phyloP scores from a whole-genome alignment of 1,140 invertebrate species.

The Drosophila watanabei region DNA sequence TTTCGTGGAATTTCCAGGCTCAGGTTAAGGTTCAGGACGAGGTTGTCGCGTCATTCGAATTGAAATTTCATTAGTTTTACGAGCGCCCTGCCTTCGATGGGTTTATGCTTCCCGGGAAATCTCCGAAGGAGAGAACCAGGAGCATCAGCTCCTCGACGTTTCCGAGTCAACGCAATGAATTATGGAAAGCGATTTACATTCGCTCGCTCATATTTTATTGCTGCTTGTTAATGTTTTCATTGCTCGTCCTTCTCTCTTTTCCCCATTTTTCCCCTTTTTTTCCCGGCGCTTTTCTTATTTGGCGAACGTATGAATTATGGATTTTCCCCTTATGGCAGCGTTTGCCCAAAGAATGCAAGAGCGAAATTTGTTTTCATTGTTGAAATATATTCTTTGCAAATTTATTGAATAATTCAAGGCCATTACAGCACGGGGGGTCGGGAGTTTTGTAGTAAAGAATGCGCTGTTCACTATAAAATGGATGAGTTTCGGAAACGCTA shows the following conservation, averaged over 20 bases:
- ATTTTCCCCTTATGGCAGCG: slow-evolving; percentile 73
- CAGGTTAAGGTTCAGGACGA: slow-evolving; percentile 2
- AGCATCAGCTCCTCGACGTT: slow-evolving; percentile 9
- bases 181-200: slow-evolving; percentile 81
- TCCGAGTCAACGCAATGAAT: slow-evolving; percentile 66
- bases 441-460: slow-evolving; percentile 2
- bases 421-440: neutral
- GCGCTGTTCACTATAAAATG: slow-evolving; percentile 16
- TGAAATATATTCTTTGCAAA: slow-evolving; percentile 59
- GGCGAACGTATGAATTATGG: slow-evolving; percentile 80
- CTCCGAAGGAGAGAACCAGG: slow-evolving; percentile 10
- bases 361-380: slow-evolving; percentile 72
- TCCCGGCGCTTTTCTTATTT: slow-evolving; percentile 62
- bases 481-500: slow-evolving; percentile 5
- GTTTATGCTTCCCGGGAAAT: slow-evolving; percentile 70
- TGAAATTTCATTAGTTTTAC: slow-evolving; percentile 84
- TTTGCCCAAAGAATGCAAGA: slow-evolving; percentile 55
- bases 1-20: slow-evolving; percentile 71
- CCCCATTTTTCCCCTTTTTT: neutral
- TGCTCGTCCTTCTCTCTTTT: slow-evolving; percentile 37
- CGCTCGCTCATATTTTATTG: slow-evolving; percentile 77
- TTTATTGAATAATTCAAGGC: slow-evolving; percentile 63
- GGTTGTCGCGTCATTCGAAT: slow-evolving; percentile 73
- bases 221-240: slow-evolving; percentile 79
- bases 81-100: slow-evolving; percentile 59